Percentiles rank a stretch among this genome's conserved stretches.
Conservation (phyloP, 2,888 invertebrate species). For the Chironomus tentans region DNA sequence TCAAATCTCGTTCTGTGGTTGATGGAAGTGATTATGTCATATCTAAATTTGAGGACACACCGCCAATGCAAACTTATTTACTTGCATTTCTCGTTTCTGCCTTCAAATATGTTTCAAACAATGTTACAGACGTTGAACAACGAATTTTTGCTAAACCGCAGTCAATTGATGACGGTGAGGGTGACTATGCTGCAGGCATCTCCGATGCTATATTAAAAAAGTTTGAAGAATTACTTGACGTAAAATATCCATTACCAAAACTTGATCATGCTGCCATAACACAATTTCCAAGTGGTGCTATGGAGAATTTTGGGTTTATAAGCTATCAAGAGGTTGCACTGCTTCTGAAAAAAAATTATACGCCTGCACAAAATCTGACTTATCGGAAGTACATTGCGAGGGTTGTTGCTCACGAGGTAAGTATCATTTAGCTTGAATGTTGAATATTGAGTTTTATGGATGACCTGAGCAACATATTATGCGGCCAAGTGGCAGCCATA, state of each 20-base stretch:
- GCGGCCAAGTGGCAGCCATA: no score
- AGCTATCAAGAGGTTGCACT: slow-evolving; percentile 52
- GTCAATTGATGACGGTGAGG: background rate
- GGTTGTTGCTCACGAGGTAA: background rate
- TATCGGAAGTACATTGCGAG: background rate
- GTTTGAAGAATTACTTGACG: background rate
- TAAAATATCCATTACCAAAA: slow-evolving; percentile 16
- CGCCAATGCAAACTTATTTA: slow-evolving; percentile 61
- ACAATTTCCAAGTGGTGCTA: slow-evolving; percentile 62
- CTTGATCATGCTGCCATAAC: slow-evolving; percentile 65
- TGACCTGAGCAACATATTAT: no score
- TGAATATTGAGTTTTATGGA: background rate
- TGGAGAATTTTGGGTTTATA: slow-evolving; percentile 86
- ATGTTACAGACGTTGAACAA: slow-evolving; percentile 22
- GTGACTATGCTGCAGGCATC: background rate
- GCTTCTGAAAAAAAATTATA: background rate
- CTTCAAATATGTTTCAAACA: slow-evolving; percentile 34
- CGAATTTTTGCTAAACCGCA: slow-evolving; percentile 7
- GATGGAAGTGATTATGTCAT: background rate
- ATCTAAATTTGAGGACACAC: slow-evolving; percentile 41
- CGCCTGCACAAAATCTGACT: background rate
- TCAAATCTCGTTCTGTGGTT: background rate
- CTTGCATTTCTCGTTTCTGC: slow-evolving; percentile 59
- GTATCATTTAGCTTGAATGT: background rate
- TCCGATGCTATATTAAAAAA: background rate